Conservation (phyloP, 1,140 invertebrate species). For the Aphelinus certus region DNA sequence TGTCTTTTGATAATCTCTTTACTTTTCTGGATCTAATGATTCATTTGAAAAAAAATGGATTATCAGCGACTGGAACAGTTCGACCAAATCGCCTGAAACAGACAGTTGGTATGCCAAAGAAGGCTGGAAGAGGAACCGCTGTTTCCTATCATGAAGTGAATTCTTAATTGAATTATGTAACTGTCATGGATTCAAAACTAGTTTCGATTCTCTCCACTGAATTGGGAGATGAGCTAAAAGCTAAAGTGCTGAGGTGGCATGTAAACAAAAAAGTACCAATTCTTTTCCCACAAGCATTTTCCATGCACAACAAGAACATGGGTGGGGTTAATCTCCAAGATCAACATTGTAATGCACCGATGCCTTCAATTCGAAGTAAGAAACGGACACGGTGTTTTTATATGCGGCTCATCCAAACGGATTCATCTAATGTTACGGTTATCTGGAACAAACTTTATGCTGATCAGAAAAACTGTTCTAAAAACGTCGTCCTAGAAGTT, state of each 20-base stretch:
- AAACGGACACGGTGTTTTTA: constrained; percentile 14
- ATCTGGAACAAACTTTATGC: constrained; percentile 24
- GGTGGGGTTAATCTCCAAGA: constrained; percentile 19
- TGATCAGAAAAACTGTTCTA: constrained; percentile 6
- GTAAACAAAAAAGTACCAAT: not conserved
- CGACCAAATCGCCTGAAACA: no score
- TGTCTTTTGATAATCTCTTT: no score
- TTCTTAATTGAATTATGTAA: constrained; percentile 27
- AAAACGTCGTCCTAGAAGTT: constrained; percentile 20
- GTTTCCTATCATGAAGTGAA: constrained; percentile 6
- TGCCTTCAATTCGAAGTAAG: constrained; percentile 18
- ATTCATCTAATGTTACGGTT: constrained; percentile 22
- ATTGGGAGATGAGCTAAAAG: constrained; percentile 13
- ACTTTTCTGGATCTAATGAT: no score
- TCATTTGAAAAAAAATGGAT: no score
- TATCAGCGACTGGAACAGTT: no score
- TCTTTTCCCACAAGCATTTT: constrained; percentile 26
- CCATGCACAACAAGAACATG: not conserved
- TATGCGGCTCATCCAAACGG: constrained; percentile 25
- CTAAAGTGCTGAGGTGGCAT: constrained; percentile 6
- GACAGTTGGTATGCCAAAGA: not conserved
- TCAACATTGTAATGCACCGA: constrained; percentile 34
- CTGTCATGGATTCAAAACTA: constrained; percentile 31
- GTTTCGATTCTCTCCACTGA: constrained; percentile 20
- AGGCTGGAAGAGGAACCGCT: constrained; percentile 9